phyloP scores from a whole-genome alignment of 2,888 invertebrate species.

The Ophion costatus region DNA sequence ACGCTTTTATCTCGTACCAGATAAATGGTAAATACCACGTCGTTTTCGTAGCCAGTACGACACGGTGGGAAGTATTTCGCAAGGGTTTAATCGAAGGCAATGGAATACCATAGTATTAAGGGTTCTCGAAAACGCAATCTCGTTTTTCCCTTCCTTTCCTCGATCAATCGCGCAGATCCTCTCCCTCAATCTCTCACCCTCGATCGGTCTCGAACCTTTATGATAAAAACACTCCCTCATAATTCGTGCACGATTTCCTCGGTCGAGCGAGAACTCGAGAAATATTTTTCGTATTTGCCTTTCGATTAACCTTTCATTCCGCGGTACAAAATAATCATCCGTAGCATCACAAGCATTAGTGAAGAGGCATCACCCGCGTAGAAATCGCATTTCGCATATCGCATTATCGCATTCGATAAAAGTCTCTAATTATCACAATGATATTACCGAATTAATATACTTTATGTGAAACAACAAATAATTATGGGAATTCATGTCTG shows the following conservation, averaged over 20 bases:
- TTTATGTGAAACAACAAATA: too few species aligned
- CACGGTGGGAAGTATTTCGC: conserved; percentile 18
- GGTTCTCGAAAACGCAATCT: conserved; percentile 29
- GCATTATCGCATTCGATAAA: too few species aligned
- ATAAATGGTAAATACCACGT: conserved; percentile 60
- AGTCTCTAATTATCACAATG: too few species aligned
- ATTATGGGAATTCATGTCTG: too few species aligned
- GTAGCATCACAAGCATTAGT: too few species aligned
- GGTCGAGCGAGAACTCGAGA: neutral
- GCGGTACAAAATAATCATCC: too few species aligned
- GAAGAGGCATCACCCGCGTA: too few species aligned
- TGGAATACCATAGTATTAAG: conserved; percentile 34
- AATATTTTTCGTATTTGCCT: neutral
- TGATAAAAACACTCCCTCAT: conserved; percentile 30
- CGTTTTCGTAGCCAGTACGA: conserved; percentile 36
- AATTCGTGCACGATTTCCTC: neutral
- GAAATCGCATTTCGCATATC: too few species aligned
- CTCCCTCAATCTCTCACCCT: neutral
- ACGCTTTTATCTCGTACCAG: conserved; percentile 54
- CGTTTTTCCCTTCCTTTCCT: conserved; percentile 4
- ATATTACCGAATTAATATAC: too few species aligned
- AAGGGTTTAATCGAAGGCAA: conserved; percentile 4
- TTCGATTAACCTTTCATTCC: too few species aligned
- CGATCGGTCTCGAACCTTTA: conserved; percentile 9
- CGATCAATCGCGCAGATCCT: conserved; percentile 30